phyloP scores from a whole-genome alignment of 2,113 vertebrate species.

The Lycocorax pyrrhopterus region DNA sequence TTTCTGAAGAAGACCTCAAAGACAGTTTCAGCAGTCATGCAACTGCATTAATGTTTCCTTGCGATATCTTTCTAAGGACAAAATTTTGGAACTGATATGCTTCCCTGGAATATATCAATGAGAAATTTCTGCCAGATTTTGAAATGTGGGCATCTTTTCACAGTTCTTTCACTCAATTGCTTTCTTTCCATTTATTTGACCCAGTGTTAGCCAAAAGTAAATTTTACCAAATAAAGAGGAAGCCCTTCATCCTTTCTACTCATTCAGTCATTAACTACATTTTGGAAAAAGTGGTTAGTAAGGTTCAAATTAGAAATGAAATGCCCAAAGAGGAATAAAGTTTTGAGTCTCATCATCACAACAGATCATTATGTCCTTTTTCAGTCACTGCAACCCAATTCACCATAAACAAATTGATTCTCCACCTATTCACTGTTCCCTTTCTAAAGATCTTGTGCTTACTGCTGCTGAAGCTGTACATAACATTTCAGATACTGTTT shows the following conservation, averaged over 20 bases:
- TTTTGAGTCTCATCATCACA: background rate
- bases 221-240: background rate
- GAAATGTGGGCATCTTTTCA: background rate
- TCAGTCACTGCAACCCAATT: background rate
- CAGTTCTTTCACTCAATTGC: background rate
- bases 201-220: background rate
- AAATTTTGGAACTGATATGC: background rate
- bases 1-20: background rate
- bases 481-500: background rate
- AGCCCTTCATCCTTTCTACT: background rate
- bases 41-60: background rate
- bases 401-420: background rate
- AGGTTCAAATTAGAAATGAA: background rate
- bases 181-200: background rate
- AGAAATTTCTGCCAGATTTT: background rate
- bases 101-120: background rate
- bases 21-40: background rate
- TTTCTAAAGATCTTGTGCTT: background rate
- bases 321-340: background rate
- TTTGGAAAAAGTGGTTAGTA: background rate
- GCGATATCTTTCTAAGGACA: background rate
- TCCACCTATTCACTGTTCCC: background rate
- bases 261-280: background rate
- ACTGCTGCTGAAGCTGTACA: background rate
- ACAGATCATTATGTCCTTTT: background rate